Base-by-base conservation (phyloP, 2,797 vertebrate species). In the Pterois miles region DNA sequence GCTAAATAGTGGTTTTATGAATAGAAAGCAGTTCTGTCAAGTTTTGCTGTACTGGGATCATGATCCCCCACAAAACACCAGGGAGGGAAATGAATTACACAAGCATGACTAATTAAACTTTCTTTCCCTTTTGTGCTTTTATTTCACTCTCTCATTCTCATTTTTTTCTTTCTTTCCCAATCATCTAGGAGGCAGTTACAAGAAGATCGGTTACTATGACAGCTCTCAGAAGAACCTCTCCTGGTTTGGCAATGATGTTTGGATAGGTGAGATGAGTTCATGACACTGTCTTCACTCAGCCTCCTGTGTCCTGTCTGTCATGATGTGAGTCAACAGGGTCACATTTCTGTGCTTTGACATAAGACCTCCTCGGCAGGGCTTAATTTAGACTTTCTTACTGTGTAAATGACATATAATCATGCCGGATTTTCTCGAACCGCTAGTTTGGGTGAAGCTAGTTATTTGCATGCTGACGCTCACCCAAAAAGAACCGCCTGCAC, bases 151-250 rank as follows among this genome's bases (percentile, higher is more conserved):
- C 48, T 58, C 31, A 20, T 65, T 65, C 8, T 50, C 2, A 33
- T 40, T 48, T 53, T 69, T 67, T 8, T 60, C 12, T 75, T 27
- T 57, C 22, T 46, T 5, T 34, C 33, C 40, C 53, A 10, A 58
- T 56, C 38, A 25, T 65, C 33, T 65, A 98, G 98, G 96, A 60
- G 97, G 97, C 2, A 96, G 96, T 78, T 99, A 99, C 83, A 98
- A 98, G 95, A 98, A 99, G 95, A 99, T 99, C 0, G 97, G 98
- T 48, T 99, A 99, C 93, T 98, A 98, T 13, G 98, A 99, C 94
- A 99, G 97, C 94, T 98, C 97, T 36, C 98, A 99, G 92, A 97
- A 97, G 89, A 97, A 97, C 86, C 97, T 99, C 36, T 97, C 97
- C 83, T 99, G 97, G 98, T 97, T 96, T 62, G 96, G 96, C 78